Evolutionary conservation across 2,797 vertebrate species (phyloP), one percentile per base, ranked within the genome.

Genomic region (Eptatretus atami): DNA sequence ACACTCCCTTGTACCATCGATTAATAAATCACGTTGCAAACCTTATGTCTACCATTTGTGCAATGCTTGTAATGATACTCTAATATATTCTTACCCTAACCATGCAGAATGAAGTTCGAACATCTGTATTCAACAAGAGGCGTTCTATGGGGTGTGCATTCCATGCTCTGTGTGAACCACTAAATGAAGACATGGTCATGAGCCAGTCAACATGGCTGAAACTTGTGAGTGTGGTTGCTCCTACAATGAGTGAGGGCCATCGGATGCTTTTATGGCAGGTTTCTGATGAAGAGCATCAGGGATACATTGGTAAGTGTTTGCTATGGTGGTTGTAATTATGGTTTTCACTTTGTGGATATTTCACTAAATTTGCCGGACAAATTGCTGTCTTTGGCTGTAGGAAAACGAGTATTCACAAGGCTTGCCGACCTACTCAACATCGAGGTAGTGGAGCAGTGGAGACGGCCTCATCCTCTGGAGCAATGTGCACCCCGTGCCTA

Each of bases 381-480:
- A 44, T 44, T 4, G 31, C 31, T 44, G 57, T 12, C n/a, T 25
- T 64, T 44, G 65, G 1, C 69, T 68, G 54, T 71, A 93, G 86
- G 82, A 67, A 86, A 81, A 71, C 67, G 74, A 65, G 78, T 78
- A 9, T 95, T 95, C 65, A 69, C 86, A 12, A 81, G 82, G 65
- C 73, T 92, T 67, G 80, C 82, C 10, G 85, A 92, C 70, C 80
- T 95, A 15, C 75, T 95, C 66, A 90, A 88, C 72, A 90, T 93
- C 64, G 78, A 82, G 68, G 82, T 92, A 63, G 78, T 92, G 63
- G 78, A 81, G 0, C 19, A 84, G 66, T 86, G 77, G 68, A 73
- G 81, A 1, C 77, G 76, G 64, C 75, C 72, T 52, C 86, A 93
- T 66, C 83, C 82, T 0, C 66, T 94, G 64, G 73, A 74, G 1